These are phyloP conservation scores for Alfaro cultratus DNA, from an alignment of 2,797 vertebrate species.

Conservation along the genomic window DNA sequence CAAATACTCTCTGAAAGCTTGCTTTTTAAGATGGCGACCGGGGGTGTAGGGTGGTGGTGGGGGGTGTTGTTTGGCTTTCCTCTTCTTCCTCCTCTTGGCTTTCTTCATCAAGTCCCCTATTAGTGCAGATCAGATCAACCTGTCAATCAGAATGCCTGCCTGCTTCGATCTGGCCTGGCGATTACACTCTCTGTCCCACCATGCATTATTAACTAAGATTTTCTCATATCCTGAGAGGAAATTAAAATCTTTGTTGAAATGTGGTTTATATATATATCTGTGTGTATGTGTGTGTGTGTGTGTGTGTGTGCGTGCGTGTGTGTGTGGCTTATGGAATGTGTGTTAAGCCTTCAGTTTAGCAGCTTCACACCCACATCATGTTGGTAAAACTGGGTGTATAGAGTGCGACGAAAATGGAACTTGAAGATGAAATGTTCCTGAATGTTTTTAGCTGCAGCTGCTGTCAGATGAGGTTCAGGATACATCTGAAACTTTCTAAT, in stretches of 20 bases:
- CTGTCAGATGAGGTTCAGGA: background rate
- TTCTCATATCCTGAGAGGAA: slow-evolving; percentile 83
- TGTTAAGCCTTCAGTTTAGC: slow-evolving; percentile 34
- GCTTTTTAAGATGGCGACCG: slow-evolving; percentile 37
- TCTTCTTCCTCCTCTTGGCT: slow-evolving; percentile 12
- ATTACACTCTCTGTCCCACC: slow-evolving; percentile 52
- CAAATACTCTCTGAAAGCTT: slow-evolving; percentile 26
- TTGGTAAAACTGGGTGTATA: slow-evolving; percentile 3
- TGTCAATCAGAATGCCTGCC: slow-evolving; percentile 59
- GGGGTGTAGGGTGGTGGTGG: background rate
- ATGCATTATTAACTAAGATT: slow-evolving; percentile 75
- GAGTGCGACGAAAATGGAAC: background rate
- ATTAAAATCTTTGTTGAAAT: slow-evolving; percentile 65
- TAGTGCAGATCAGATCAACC: slow-evolving; percentile 69
- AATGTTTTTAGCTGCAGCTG: background rate
- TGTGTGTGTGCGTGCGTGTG: slow-evolving; percentile 26
- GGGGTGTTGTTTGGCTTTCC: slow-evolving; percentile 23
- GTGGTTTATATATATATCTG: background rate
- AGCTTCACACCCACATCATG: slow-evolving; percentile 4
- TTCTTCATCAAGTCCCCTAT: slow-evolving; percentile 69
- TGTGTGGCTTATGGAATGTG: slow-evolving; percentile 36
- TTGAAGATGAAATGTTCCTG: background rate
- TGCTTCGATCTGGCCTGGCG: slow-evolving; percentile 46
- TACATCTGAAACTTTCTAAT: background rate
- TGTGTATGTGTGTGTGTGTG: slow-evolving; percentile 28